Base-by-base conservation (phyloP, 2,797 vertebrate genomes). In the Schizopygopsis pylzovi region DNA sequence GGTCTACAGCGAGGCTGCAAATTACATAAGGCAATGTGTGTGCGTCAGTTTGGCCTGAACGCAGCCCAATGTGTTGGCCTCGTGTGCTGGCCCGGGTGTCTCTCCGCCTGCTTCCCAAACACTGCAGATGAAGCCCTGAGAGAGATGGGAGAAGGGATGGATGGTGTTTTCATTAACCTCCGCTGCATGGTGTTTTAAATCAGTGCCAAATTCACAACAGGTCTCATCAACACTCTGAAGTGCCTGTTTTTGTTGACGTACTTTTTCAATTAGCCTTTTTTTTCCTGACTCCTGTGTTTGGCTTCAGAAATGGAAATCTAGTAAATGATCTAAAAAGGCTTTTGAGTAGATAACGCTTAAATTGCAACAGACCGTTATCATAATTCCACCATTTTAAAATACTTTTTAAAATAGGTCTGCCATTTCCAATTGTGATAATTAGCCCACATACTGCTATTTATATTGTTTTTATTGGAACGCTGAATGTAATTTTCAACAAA, bases 11-110 rank as follows among this genome's bases (percentile, higher is more conserved):
- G 79, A 85, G 68, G 68, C 91, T 88, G 91, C 91, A 90, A 89
- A 88, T 91, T 90, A 90, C 75, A 68, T 89, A 87, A 86, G 84
- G 73, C 33, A 59, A 81, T 84, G 86, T 68, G 87, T 88, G 65
- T 88, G 81, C 85, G 88, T 90, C 79, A 78, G 83, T 54, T 86
- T 87, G 89, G 85, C 80, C 83, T 73, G 56, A 87, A 72, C 71
- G 70, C 72, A 49, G 39, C 45, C 81, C 37, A 39, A 63, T 81
- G 86, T 87, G 87, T 70, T 73, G 67, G 68, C 80, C 83, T 84
- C 76, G 72, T 85, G 89, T 84, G 86, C 72, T 83, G 87, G 85
- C 85, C 79, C 11, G 75, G 67, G 47, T 70, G 80, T 82, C 79
- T 86, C 67, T 86, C 73, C 61, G 73, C 82, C 84, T 87, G 83